These are phyloP conservation scores for Trichonephila inaurata DNA, from an alignment of 1,140 invertebrate genomes.

Conservation along the genomic window DNA sequence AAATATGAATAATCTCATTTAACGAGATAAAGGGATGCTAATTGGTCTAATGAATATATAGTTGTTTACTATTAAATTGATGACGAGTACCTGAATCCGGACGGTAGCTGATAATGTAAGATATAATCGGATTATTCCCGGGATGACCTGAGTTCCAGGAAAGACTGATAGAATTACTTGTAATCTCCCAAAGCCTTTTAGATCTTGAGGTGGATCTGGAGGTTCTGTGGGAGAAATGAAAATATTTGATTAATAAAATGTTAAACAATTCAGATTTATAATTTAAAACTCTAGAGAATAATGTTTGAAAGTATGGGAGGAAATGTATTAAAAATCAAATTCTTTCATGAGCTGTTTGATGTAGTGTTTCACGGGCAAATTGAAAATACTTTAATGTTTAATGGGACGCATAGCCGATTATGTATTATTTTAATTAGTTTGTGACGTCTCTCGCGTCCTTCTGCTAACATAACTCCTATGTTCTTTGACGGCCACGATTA, in stretches of 20 bases:
- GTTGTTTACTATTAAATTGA: background rate
- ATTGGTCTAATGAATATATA: background rate
- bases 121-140: slow-evolving; percentile 79
- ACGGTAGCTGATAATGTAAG: slow-evolving; percentile 78
- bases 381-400: no score
- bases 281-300: no score
- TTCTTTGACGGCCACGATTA: no score
- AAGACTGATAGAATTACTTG: slow-evolving; percentile 76
- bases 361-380: no score
- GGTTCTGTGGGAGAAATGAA: slow-evolving; percentile 74
- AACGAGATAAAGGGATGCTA: background rate
- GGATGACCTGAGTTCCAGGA: slow-evolving; percentile 77
- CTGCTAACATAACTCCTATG: no score
- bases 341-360: no score
- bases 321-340: no score
- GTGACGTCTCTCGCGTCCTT: no score
- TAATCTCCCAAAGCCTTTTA: slow-evolving; percentile 78
- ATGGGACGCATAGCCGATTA: no score
- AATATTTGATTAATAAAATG: background rate
- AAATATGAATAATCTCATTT: slow-evolving; percentile 18
- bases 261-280: no score
- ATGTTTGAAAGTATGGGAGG: no score
- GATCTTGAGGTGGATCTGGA: slow-evolving; percentile 77
- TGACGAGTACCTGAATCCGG: slow-evolving; percentile 61
- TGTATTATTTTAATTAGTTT: no score